Percentiles rank a stretch among this genome's conserved stretches.
Evolutionary conservation across 1,140 invertebrate genomes (phyloP).

Genomic region (Lucilia cuprina): DNA sequence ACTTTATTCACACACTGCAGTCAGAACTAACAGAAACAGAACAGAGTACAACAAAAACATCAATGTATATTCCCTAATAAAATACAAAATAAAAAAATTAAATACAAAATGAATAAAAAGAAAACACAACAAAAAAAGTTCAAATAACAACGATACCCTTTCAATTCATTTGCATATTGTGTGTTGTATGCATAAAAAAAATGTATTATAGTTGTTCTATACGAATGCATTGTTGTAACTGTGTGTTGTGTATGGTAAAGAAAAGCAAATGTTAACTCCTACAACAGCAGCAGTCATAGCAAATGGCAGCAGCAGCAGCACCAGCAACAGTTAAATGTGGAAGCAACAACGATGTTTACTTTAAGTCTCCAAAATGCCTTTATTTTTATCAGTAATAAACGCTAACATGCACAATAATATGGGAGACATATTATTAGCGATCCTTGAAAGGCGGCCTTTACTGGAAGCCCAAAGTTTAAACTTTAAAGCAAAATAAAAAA

Average conservation of each 20-base stretch:
- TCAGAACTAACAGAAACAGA: neutral
- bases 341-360: neutral
- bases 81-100: neutral
- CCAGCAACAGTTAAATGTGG: neutral
- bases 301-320: neutral
- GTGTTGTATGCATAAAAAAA: neutral
- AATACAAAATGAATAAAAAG: neutral
- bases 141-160: conserved; percentile 22
- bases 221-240: too few species aligned
- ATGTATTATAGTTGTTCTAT: neutral
- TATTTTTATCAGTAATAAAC: neutral
- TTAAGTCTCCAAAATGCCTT: neutral
- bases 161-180: conserved; percentile 15
- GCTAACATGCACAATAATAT: too few species aligned
- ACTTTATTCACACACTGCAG: neutral
- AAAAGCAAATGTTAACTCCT: neutral
- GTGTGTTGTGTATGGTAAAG: neutral
- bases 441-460: too few species aligned
- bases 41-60: neutral
- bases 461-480: neutral
- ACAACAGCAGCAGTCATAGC: neutral
- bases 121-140: neutral
- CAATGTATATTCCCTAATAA: neutral
- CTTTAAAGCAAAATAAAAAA: neutral
- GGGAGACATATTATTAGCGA: neutral